Base-by-base conservation (phyloP, 2,113 vertebrate species). In the Tenrec ecaudatus region DNA sequence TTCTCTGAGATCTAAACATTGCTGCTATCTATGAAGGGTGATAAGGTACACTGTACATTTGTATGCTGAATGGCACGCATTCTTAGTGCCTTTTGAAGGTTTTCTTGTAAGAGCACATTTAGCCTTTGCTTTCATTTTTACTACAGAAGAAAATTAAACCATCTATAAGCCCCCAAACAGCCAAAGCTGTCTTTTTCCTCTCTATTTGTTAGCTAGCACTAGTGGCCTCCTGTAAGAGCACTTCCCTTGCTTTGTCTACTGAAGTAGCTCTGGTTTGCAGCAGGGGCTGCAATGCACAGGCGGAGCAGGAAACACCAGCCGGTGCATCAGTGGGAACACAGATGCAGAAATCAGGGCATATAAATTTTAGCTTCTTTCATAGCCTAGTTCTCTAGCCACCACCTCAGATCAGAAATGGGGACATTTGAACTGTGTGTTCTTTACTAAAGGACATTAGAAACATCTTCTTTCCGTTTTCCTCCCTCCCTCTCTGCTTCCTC, bases 81-180 rank as follows among this genome's bases (percentile, higher is more conserved):
- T 92, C 82, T 40, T 87, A 36, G 60, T 79, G 73, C 47, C 43
- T 94, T 58, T 66, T 47, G 8, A 22, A 76, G 95, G 79, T 73
- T 90, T 82, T 88, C 38, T 76, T 95, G 6, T 87, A 69, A 80
- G 33, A 62, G 43, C 6, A 7, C 47, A 89, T 53, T 89, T 82
- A 77, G 78, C 27, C 20, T 58, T 94, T 87, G 79, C 68, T 86
- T 96, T 91, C 69, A 60, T 76, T 93, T 96, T 96, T 93, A 87
- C 36, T 84, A 1, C 12, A 38, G 33, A 38, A 96, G 73, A 86
- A 89, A 95, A 89, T 91, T 57, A 80, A 95, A 43, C 83, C 62
- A 38, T 85, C 31, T 22, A 33, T 91, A 79, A 78, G 40, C n/a
- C 31, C 20, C 40, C 57, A 68, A 95, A 60, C n/a, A 86, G 27